Evolutionary conservation across 2,888 invertebrate genomes (phyloP).

Genomic region (Agrochola litura): DNA sequence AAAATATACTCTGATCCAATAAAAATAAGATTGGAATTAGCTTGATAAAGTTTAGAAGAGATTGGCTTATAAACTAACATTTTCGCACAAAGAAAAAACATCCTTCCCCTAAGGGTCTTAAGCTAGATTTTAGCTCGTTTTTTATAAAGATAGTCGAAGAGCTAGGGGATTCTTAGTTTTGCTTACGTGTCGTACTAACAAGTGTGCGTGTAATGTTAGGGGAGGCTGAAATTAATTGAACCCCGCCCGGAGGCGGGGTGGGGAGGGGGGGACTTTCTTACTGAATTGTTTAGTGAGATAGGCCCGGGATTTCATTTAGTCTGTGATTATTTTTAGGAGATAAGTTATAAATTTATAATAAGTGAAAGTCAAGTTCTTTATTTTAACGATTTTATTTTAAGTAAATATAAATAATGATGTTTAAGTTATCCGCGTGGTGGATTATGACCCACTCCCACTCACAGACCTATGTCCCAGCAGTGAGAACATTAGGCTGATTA

Average conservation of each 20-base stretch:
- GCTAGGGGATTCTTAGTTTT: slow-evolving; percentile 36
- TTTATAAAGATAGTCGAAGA: slow-evolving; percentile 12
- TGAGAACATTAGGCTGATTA: too few relatives aligned
- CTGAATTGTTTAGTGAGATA: slow-evolving; percentile 55
- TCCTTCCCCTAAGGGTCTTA: neutral
- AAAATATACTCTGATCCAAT: slow-evolving; percentile 30
- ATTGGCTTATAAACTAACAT: slow-evolving; percentile 18
- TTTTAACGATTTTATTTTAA: neutral
- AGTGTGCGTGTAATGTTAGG: slow-evolving; percentile 51
- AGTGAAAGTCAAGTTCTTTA: neutral
- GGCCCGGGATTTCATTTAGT: slow-evolving; percentile 44
- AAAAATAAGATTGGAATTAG: slow-evolving; percentile 43
- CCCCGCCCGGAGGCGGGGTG: neutral
- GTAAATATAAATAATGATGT: too few relatives aligned
- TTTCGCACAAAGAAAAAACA: neutral
- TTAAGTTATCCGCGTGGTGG: too few relatives aligned
- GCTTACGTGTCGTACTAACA: slow-evolving; percentile 56
- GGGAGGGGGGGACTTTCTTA: slow-evolving; percentile 30
- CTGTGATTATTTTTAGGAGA: slow-evolving; percentile 21
- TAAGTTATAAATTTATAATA: neutral
- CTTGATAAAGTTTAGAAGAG: slow-evolving; percentile 17
- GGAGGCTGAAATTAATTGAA: slow-evolving; percentile 56
- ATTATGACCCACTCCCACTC: too few relatives aligned
- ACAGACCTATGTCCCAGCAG: too few relatives aligned
- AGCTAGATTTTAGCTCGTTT: neutral